These are phyloP conservation scores for Anniella stebbinsi DNA, from an alignment of 2,797 vertebrate genomes.

Conservation along the genomic window DNA sequence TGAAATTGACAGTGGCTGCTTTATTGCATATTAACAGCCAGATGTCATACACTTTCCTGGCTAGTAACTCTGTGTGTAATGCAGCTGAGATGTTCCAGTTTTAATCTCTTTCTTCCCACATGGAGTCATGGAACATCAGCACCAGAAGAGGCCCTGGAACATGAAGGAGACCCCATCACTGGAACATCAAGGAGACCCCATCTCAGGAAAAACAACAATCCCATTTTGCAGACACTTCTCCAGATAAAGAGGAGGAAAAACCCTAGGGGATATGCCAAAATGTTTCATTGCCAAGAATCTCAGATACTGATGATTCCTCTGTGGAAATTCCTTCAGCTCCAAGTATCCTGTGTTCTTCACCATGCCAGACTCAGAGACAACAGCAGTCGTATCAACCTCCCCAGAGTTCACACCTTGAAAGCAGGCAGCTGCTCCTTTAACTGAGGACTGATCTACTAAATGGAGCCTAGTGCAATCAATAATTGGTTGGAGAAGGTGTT, in stretches of 20 bases:
- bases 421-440: neutral
- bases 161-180: neutral
- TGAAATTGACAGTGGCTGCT: conserved; percentile 14
- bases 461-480: neutral
- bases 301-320: neutral
- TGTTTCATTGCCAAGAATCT: neutral
- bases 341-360: neutral
- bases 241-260: neutral
- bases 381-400: neutral
- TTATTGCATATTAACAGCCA: conserved; percentile 27
- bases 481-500: neutral
- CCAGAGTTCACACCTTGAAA: neutral
- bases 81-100: neutral
- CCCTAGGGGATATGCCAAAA: neutral
- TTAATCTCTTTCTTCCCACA: neutral
- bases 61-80: neutral
- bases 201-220: neutral
- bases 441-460: neutral
- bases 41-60: conserved; percentile 13
- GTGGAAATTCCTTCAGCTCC: neutral
- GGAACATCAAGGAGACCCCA: too few relatives aligned
- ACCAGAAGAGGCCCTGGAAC: neutral
- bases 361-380: neutral
- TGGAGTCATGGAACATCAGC: neutral
- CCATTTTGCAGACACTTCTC: neutral